phyloP scores from a whole-genome alignment of 2,797 vertebrate genomes.

The Sebastes cheni region DNA sequence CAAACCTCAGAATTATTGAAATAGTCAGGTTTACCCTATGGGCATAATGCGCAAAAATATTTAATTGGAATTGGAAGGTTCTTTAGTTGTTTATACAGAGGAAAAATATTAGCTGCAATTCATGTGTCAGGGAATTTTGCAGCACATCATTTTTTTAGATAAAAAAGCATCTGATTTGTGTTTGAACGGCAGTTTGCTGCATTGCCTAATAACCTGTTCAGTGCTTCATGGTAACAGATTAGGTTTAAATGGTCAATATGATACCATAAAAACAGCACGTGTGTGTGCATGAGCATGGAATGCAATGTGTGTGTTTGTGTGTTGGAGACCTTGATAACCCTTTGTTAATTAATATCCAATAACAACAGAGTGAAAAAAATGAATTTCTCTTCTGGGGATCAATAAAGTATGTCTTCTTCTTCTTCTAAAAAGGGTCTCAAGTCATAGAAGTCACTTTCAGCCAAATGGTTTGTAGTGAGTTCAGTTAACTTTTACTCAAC shows the following conservation, averaged over 20 bases:
- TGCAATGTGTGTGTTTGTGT: background rate
- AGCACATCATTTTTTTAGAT: background rate
- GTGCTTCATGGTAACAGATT: background rate
- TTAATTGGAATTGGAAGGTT: conserved; percentile 41
- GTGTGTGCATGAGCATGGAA: background rate
- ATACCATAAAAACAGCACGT: background rate
- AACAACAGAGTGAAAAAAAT: too few species aligned
- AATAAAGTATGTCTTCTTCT: too few species aligned
- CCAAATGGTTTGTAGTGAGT: background rate
- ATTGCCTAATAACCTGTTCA: background rate
- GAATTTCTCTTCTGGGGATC: too few species aligned
- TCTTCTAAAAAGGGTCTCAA: background rate
- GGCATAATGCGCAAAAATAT: conserved; percentile 28
- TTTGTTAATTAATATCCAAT: background rate
- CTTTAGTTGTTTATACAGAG: conserved; percentile 20
- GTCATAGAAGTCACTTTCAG: background rate
- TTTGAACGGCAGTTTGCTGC: background rate
- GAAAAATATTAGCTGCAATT: background rate
- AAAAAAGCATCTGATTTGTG: background rate
- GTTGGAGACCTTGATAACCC: background rate
- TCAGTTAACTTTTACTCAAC: background rate
- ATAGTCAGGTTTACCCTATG: conserved; percentile 48
- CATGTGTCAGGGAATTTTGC: background rate
- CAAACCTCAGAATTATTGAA: conserved; percentile 63
- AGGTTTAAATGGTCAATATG: background rate